These are phyloP conservation scores for Adoxophyes honmai DNA, from an alignment of 1,140 invertebrate genomes.

Conservation along the genomic window DNA sequence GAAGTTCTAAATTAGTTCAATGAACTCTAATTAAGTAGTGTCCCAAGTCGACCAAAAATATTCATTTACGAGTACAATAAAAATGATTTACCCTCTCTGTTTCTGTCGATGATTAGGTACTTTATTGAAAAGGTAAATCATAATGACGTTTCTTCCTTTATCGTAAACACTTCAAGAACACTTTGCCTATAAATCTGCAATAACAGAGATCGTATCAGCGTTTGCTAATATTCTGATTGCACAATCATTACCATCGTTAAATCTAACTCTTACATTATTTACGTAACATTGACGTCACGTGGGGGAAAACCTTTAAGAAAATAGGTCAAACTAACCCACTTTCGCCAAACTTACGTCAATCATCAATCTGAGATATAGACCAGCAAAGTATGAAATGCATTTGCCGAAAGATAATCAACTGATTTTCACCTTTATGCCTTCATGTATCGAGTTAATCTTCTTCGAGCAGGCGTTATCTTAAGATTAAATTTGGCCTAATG, in stretches of 20 bases:
- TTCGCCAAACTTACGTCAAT: slow-evolving; percentile 53
- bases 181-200: not conserved
- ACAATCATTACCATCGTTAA: slow-evolving; percentile 45
- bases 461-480: not conserved
- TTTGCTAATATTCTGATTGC: slow-evolving; percentile 46
- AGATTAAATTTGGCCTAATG: slow-evolving; percentile 20
- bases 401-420: slow-evolving; percentile 6
- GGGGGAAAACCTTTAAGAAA: slow-evolving; percentile 52
- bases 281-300: slow-evolving; percentile 58
- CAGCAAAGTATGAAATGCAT: slow-evolving; percentile 21
- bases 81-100: too few relatives aligned
- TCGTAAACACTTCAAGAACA: not conserved
- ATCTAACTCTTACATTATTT: slow-evolving; percentile 24
- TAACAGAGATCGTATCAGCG: slow-evolving; percentile 9
- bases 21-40: too few relatives aligned
- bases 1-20: too few relatives aligned
- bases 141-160: not conserved
- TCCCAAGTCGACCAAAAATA: too few relatives aligned
- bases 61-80: too few relatives aligned
- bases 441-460: not conserved
- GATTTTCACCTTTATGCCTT: slow-evolving; percentile 21
- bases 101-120: too few relatives aligned
- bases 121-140: too few relatives aligned
- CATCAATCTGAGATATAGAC: slow-evolving; percentile 30
- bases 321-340: slow-evolving; percentile 53